A percentile compares a stretch with the other conserved stretches of the same genome.
Evolutionary conservation across 2,113 vertebrate species (phyloP).

Genomic region (Nothoprocta pentlandii): DNA sequence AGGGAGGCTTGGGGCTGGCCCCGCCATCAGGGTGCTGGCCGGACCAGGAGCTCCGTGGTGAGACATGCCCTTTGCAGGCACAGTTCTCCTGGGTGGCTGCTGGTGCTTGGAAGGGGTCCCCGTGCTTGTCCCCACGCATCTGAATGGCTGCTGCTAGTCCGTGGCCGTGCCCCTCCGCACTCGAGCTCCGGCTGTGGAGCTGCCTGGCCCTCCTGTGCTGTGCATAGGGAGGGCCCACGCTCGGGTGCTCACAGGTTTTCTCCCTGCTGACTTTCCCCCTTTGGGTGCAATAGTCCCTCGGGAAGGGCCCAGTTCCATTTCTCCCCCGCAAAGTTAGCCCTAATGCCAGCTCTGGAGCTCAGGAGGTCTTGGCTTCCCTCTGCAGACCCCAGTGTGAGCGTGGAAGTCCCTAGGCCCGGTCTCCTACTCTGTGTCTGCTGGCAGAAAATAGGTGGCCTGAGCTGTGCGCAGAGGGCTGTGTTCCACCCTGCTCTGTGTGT

Average conservation of each 20-base stretch:
- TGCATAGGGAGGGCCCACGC: background rate
- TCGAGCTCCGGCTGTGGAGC: background rate
- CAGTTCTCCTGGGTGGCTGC: background rate
- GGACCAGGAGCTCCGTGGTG: background rate
- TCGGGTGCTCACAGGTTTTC: background rate
- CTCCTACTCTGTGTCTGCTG: background rate
- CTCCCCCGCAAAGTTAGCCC: background rate
- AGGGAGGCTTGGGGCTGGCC: background rate
- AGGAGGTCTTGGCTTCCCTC: background rate
- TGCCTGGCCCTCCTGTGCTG: background rate
- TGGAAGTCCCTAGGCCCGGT: background rate
- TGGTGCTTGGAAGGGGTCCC: background rate
- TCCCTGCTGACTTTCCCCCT: background rate
- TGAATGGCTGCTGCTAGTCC: fast-evolving
- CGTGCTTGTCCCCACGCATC: background rate
- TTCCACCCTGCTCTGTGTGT: background rate
- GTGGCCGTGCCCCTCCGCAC: fast-evolving
- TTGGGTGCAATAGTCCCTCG: background rate
- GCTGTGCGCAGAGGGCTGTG: fast-evolving
- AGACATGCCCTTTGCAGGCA: fast-evolving
- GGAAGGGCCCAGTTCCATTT: background rate
- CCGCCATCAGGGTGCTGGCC: background rate
- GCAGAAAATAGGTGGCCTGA: too few relatives aligned
- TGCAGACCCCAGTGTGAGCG: background rate
- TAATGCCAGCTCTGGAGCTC: background rate